Conservation (phyloP, 2,797 vertebrate species). For the Knipowitschia caucasica region DNA sequence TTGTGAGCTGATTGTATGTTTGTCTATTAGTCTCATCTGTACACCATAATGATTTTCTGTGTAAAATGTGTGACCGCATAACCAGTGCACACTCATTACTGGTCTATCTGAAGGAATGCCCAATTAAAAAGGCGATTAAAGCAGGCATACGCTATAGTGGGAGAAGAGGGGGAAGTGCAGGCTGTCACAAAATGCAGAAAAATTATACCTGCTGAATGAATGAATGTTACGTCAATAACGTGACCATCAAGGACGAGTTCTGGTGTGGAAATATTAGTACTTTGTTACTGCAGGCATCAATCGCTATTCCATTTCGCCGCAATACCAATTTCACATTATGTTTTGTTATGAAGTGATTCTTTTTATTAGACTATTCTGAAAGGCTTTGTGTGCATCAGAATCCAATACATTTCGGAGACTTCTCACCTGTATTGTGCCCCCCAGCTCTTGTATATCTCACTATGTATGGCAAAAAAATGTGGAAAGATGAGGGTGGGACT, state of each 20-base stretch:
- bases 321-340: no score
- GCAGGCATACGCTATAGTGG: slow-evolving; percentile 22
- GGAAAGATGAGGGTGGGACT: slow-evolving; percentile 1
- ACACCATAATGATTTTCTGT: slow-evolving; percentile 19
- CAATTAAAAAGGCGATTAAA: slow-evolving; percentile 63
- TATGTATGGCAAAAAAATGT: slow-evolving; percentile 4
- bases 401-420: no score
- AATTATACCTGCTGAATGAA: slow-evolving; percentile 7
- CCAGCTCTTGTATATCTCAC: no score
- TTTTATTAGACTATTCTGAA: no score
- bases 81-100: slow-evolving; percentile 34
- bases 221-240: neutral
- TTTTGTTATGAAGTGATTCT: no score
- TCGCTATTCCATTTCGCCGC: no score
- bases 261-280: neutral
- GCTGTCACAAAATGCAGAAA: slow-evolving; percentile 22
- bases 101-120: slow-evolving; percentile 43
- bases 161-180: neutral
- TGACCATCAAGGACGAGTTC: neutral
- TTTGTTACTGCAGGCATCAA: neutral
- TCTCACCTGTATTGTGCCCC: no score
- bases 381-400: no score
- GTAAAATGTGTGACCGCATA: slow-evolving; percentile 23
- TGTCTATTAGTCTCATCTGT: slow-evolving; percentile 21
- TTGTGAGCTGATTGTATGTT: slow-evolving; percentile 22